phyloP scores from a whole-genome alignment of 2,888 invertebrate species.

The Priocnemis perturbator region DNA sequence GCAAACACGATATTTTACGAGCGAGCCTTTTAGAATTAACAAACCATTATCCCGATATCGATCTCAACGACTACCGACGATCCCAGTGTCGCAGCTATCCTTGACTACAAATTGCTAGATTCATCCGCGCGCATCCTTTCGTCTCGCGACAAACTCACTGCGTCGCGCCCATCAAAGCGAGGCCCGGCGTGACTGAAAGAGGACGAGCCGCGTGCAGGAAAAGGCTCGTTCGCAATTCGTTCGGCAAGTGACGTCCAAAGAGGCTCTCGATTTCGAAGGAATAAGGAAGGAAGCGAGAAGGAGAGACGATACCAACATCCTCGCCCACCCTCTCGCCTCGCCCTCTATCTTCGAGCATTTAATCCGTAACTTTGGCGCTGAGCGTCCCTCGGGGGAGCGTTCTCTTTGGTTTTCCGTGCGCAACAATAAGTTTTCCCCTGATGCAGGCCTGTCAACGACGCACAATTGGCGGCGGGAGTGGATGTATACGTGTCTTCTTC shows the following conservation, averaged over 20 bases:
- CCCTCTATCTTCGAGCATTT: slow-evolving; percentile 57
- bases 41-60: too few species aligned
- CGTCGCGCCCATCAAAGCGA: too few species aligned
- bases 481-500: background rate
- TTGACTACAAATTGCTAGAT: too few species aligned
- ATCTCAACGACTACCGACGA: too few species aligned
- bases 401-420: slow-evolving; percentile 65
- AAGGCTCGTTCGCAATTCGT: too few species aligned
- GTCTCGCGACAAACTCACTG: too few species aligned
- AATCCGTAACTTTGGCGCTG: slow-evolving; percentile 70
- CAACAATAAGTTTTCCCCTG: slow-evolving; percentile 70
- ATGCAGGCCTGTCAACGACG: slow-evolving; percentile 69
- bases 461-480: slow-evolving; percentile 66
- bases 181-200: too few species aligned
- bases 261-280: slow-evolving; percentile 33
- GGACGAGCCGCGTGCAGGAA: too few species aligned
- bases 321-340: slow-evolving; percentile 8
- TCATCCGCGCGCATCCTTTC: too few species aligned
- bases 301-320: slow-evolving; percentile 15
- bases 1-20: too few species aligned
- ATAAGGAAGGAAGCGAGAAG: slow-evolving; percentile 43
- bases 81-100: too few species aligned
- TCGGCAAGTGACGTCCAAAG: background rate
- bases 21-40: too few species aligned
- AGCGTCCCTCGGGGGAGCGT: slow-evolving; percentile 56